Percentiles rank a stretch among this genome's conserved stretches.
phyloP scores from a whole-genome alignment of 2,797 vertebrate species.

The Brachyrhaphis roseni region DNA sequence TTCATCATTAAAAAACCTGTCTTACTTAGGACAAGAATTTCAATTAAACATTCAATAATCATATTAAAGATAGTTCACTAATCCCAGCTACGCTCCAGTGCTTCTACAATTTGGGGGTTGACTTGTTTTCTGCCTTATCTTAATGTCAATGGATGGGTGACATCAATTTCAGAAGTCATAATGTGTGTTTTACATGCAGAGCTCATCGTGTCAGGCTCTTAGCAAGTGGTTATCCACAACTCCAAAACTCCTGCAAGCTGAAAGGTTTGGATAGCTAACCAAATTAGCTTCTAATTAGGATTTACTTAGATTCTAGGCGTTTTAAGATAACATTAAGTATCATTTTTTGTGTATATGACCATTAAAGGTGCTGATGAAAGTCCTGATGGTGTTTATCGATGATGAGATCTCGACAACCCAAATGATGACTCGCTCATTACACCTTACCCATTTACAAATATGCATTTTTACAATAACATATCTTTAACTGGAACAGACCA shows the following conservation, averaged over 20 bases:
- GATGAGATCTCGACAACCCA: background rate
- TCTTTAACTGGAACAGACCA: background rate
- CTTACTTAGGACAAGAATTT: slow-evolving; percentile 23
- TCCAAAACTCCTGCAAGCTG: background rate
- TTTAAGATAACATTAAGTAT: background rate
- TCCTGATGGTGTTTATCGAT: background rate
- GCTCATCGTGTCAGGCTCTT: background rate
- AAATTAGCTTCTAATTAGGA: background rate
- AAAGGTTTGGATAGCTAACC: slow-evolving; percentile 14
- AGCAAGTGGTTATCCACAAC: slow-evolving; percentile 3
- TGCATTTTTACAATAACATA: background rate
- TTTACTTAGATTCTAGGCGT: background rate
- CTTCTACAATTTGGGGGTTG: slow-evolving; percentile 30
- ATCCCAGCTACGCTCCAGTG: slow-evolving; percentile 27
- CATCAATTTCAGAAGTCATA: slow-evolving; percentile 25
- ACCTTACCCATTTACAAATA: background rate
- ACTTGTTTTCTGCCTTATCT: slow-evolving; percentile 35
- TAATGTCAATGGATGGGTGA: slow-evolving; percentile 30
- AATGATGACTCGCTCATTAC: background rate
- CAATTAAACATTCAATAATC: slow-evolving; percentile 26
- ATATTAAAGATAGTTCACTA: slow-evolving; percentile 21
- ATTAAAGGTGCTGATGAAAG: background rate
- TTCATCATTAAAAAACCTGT: slow-evolving; percentile 4
- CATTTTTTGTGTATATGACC: background rate
- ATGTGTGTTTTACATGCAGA: background rate